Evolutionary conservation across 2,797 vertebrate species (phyloP), one percentile per base, ranked within the genome.

Genomic region (Fistularia tabacaria): DNA sequence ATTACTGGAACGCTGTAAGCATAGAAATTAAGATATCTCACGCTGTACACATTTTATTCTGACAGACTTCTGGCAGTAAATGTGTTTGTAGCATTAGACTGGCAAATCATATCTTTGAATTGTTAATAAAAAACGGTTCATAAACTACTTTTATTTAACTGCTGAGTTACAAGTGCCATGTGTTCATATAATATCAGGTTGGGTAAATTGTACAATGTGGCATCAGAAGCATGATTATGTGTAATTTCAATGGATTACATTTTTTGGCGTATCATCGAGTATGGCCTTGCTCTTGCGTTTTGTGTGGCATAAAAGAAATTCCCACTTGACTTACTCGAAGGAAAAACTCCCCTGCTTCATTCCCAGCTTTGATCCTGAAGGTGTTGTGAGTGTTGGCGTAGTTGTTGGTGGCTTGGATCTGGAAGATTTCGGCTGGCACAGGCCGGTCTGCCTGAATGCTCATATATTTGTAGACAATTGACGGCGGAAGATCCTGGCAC

Each of bases 391-490:
- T 95, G 83, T 94, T 98, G 64, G 93, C 76, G 50, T 93, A 98
- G 80, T 97, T 92, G 57, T 89, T 94, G 68, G 97, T 99, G 63
- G 97, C 95, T 80, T 98, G 97, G 81, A 99, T 97, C 87, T 98
- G 97, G 87, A 98, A 99, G 86, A 99, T 92, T 64, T 99, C 96
- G 0, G 96, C 93, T 8, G 96, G 96, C 52, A 95, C 87, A 0
- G 80, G 57, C 37, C 95, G 88, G 38, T 98, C 96, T 0, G 95
- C 94, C 51, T 93, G 92, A 85, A 99, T 94, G 86, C 92, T 99
- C 96, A 99, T 99, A 79, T 98, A 98, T 66, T 96, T 98, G 89
- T 96, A 93, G 69, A 98, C 92, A 14, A 98, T 93, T 6, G 95
- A 97, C 13, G 96, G 89, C 0, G 90, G 77, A 40, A 91, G 73